Evolutionary conservation across 2,797 vertebrate species (phyloP), one percentile per base, ranked within the genome.

Genomic region (Selene dorsalis): DNA sequence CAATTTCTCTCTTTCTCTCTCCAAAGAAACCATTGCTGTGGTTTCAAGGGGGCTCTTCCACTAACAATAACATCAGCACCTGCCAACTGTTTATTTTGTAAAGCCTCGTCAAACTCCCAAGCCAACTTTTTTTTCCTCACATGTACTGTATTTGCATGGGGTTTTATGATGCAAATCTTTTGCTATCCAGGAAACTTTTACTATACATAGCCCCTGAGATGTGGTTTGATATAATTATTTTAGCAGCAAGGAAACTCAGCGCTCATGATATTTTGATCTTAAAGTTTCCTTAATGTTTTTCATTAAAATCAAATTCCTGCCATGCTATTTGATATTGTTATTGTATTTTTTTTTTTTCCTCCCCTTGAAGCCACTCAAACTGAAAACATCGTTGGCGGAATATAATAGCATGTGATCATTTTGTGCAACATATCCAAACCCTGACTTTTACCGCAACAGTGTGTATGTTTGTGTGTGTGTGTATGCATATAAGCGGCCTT

Each of bases 341-440:
- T 86, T 89, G 87, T 77, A 59, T 63, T 52, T 88, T 73, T 73
- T 90, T 89, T 87, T 89, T 82, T 70, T 76, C 59, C 77, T 91
- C 77, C 82, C 32, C 32, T 35, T 79, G 80, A 91, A 86, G 65
- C 83, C 73, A 94, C 92, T 95, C 92, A 94, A 86, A 94, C 71
- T 84, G 93, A 94, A 91, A 95, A 91, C 84, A 75, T 75, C 30
- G 90, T 93, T 87, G 92, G 93, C 79, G 86, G 88, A 90, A 93
- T 92, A 93, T 92, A 92, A 91, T 91, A 77, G 88, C 92, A 94
- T 89, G 87, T 93, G 90, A 93, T 86, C 87, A 75, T 87, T 92
- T 91, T 89, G 69, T 87, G 86, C 89, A 88, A 84, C 82, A 85
- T 85, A 85, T 86, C 86, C 84, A 87, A 87, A 83, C 83, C 73